phyloP scores from a whole-genome alignment of 1,140 invertebrate species.

The Solen grandis region DNA sequence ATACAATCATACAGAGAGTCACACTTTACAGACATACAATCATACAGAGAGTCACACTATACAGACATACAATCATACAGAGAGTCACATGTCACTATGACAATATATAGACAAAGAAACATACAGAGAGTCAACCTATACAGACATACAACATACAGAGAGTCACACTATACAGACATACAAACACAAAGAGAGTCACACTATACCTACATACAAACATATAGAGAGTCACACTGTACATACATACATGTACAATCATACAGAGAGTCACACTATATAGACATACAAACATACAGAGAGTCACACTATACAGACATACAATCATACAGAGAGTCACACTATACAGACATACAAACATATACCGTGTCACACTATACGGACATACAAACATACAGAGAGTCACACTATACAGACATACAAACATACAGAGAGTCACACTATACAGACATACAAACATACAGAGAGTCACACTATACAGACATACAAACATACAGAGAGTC shows the following conservation, averaged over 20 bases:
- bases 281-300: background rate
- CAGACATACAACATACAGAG: background rate
- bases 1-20: background rate
- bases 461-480: no score
- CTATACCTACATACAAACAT: background rate
- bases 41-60: no score
- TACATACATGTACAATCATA: background rate
- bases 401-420: no score
- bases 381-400: no score
- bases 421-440: no score
- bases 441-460: no score
- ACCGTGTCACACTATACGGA: background rate
- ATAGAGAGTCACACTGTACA: background rate
- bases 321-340: no score
- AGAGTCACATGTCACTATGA: background rate
- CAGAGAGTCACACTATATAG: background rate
- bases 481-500: no score
- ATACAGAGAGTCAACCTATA: no score
- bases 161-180: background rate
- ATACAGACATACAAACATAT: background rate
- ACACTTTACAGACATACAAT: no score
- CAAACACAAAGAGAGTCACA: background rate
- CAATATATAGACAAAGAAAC: background rate
- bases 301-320: no score
- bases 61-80: background rate